Evolutionary conservation across 2,888 invertebrate species (phyloP), one percentile per base, ranked within the genome.

Genomic region (Rhagonycha fulva): DNA sequence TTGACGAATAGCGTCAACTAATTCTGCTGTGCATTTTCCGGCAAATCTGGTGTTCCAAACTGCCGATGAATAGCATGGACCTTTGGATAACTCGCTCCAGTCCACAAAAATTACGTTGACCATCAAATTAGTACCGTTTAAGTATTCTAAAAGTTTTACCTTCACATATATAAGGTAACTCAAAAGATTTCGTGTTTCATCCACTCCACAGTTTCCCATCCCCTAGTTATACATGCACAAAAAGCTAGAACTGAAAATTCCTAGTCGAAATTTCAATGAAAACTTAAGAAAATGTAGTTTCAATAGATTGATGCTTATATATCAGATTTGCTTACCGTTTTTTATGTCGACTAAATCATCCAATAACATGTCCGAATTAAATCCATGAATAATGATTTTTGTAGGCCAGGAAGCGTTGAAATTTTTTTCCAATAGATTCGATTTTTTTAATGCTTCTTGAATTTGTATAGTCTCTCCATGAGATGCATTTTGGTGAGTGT

Each of bases 331-430:
- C 4, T 47, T 85, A 91, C 91, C 91, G 79, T 88, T 88, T 83
- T 91, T 89, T 80, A 93, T 90, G 78, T 89, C 24, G 4, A 66
- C n/a, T 7, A 66, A 83, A 0, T 90, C 88, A 77, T 88, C 88
- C 28, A 93, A 84, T 79, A 89, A 88, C 92, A 92, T 92, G 81
- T 92, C 91, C 0, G 93, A 91, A 83, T 92, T 92, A 82, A 92
- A 93, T 0, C 93, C 93, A 80, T 93, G 93, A 26, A 93, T 89
- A 24, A 93, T 90, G 67, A 93, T 89, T 84, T 93, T 93, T 0
- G 91, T 91, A 0, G 91, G 90, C 72, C 88, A 82, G 0, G 82
- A 78, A 0, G 89, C 86, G 80, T 91, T 85, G 79, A 91, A 93
- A 62, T 87, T 82, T 0, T 91, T 91, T 7, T 85, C 80, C 0